Evolutionary conservation across 2,797 vertebrate genomes (phyloP).

Genomic region (Odontamblyopus rebecca): DNA sequence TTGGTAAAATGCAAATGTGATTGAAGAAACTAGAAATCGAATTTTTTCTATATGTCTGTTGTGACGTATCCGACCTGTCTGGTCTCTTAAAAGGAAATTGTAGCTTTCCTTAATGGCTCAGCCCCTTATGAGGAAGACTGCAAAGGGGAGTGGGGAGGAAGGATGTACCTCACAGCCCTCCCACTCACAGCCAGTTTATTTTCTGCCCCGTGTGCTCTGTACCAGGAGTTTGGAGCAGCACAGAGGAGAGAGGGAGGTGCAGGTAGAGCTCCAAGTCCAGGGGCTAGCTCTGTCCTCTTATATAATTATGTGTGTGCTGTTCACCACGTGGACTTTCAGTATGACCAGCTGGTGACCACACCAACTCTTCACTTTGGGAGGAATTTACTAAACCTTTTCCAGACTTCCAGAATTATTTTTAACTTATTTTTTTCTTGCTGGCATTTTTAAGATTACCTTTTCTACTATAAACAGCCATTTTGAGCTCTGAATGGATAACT

Average conservation of each 20-base stretch:
- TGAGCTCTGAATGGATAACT: conserved; percentile 38
- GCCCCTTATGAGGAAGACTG: conserved; percentile 1
- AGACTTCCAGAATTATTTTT: background rate
- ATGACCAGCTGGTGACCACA: conserved; percentile 63
- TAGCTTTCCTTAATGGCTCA: conserved; percentile 4
- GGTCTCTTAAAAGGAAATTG: conserved; percentile 7
- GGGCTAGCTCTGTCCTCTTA: conserved; percentile 70
- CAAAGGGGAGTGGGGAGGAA: conserved; percentile 25
- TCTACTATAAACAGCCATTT: conserved; percentile 34
- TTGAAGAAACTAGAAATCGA: background rate
- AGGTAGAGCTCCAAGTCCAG: conserved; percentile 60
- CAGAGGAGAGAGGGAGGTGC: conserved; percentile 23
- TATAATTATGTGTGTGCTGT: conserved; percentile 67
- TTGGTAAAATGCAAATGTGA: background rate
- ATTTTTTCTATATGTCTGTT: background rate
- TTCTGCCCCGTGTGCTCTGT: conserved; percentile 42
- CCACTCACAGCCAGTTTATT: conserved; percentile 55
- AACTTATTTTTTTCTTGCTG: conserved; percentile 3
- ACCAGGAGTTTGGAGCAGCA: conserved; percentile 25
- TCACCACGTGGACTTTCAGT: conserved; percentile 59
- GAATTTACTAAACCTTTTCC: conserved; percentile 29
- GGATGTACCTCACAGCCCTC: conserved; percentile 44
- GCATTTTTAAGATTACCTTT: conserved; percentile 10
- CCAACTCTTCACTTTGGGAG: conserved; percentile 18
- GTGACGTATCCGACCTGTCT: background rate